Conservation (phyloP, 2,888 invertebrate genomes). For the Argyra leucocephala region DNA sequence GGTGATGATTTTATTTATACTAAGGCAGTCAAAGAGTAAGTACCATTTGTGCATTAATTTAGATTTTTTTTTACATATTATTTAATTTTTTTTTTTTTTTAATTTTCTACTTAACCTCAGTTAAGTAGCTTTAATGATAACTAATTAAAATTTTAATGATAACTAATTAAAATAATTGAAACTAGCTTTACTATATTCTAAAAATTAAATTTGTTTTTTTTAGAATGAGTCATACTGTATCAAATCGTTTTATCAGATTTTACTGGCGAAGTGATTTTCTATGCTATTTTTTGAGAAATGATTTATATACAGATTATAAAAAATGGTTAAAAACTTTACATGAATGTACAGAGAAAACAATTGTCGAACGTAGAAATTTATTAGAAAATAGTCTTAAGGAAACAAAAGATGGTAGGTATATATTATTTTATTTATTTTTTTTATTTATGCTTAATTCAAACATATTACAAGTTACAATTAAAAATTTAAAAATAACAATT, state of each 20-base stretch:
- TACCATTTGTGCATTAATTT: too few relatives aligned
- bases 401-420: neutral
- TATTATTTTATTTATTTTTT: too few relatives aligned
- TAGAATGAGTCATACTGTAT: constrained; percentile 32
- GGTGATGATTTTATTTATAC: constrained; percentile 56
- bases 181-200: too few relatives aligned
- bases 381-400: constrained; percentile 16
- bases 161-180: too few relatives aligned
- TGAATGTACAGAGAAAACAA: constrained; percentile 47
- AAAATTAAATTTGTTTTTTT: constrained; percentile 22
- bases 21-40: constrained; percentile 57
- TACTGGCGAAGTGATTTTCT: constrained; percentile 27
- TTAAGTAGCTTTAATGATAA: too few relatives aligned
- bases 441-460: too few relatives aligned
- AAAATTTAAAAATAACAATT: too few relatives aligned
- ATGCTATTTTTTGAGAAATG: constrained; percentile 27
- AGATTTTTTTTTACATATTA: neutral
- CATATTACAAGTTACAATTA: too few relatives aligned
- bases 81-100: constrained; percentile 7
- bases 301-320: constrained; percentile 37
- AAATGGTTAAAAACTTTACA: constrained; percentile 44
- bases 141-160: too few relatives aligned
- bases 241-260: constrained; percentile 32
- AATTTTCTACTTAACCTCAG: too few relatives aligned
- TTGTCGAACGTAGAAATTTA: constrained; percentile 39